Base-by-base conservation (phyloP, 1,140 invertebrate species). In the Varroa destructor region DNA sequence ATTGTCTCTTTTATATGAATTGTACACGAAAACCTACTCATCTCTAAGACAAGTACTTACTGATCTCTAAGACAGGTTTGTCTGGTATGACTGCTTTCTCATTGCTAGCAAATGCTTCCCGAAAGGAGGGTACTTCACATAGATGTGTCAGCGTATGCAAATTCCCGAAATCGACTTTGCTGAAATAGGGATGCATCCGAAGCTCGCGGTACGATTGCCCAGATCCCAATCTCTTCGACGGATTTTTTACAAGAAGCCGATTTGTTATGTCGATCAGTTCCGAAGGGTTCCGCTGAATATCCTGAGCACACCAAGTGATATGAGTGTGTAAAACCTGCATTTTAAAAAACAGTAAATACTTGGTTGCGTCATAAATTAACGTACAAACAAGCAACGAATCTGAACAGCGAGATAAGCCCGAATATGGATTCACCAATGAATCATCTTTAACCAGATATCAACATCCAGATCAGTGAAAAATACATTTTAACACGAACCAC, bases 151-250 rank as follows among this genome's bases (percentile, higher is more conserved):
- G n/a, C 37, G 40, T 67, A 37, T 67, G 61, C 40, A 67, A 67
- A 40, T 2, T 40, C 14, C 12, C 12, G 14, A 67, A 4, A 40
- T 67, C 61, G 14, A 67, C 46, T 1, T 37, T 37, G 1, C 12
- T 2, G 36, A 67, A 67, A 67, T 36, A 40, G 2, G 61, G 61
- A 37, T 67, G 61, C 12, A 40, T 37, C 37, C 61, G 14, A 40
- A 67, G 14, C 8, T 67, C 61, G 40, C 61, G 14, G 37, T 67
- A 67, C 10, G 61, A 67, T 43, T 12, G 40, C 8, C 61, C 61
- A 43, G 61, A 67, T 12, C 61, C 61, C 61, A 67, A 40, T 8
- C 61, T 40, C 10, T 40, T 40, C 12, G 46, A 2, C 1, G 61
- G 61, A 40, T 67, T 67, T 37, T 67, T 67, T 46, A 5, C 40